Base-by-base conservation (phyloP, 1,140 invertebrate genomes). In the Paracyclopina nana region DNA sequence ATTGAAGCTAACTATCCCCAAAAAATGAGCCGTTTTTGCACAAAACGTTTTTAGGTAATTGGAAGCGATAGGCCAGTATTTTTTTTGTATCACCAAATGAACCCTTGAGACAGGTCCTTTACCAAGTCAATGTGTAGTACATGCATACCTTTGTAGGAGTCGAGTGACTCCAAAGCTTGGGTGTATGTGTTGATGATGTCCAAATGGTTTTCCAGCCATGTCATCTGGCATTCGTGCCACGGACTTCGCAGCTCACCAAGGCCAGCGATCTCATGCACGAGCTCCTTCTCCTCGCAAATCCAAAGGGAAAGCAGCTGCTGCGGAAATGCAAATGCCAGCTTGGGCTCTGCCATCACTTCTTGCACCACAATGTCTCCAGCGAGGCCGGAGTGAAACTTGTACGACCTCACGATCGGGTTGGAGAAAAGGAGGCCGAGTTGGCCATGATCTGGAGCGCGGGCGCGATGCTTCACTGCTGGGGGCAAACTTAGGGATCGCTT, bases 271-370 rank as follows among this genome's bases (percentile, higher is more conserved):
- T 88, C 80, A 65, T 87, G 81, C 18, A 92, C 68, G 50, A 85
- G 68, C 61, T 84, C 80, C 61, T 86, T 87, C 61, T 94, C 88
- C 58, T 90, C 80, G 59, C 82, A 75, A 55, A 95, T 88, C 76
- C 81, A 92, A 44, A 92, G 72, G 48, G 76, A 78, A 82, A 95
- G 64, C 53, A 94, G 66, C 63, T 91, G 80, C 56, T 83, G 77
- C 4, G 88, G 88, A 60, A 94, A 75, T 27, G 74, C 66, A 58
- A 84, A 91, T 57, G 82, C 82, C 1, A 88, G 63, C 60, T 78
- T 80, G 48, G 80, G 80, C 63, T 95, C 90, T 0, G 82, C 78
- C 80, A 95, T 85, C 51, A 85, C 79, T 67, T 96, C 88, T 59
- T 90, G 79, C 2, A 91, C 83, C 50, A 80, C 82, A 38, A 94